A percentile compares a stretch with the other conserved stretches of the same genome.
phyloP scores from a whole-genome alignment of 2,797 vertebrate species.

The Basileuterus tristriatus region DNA sequence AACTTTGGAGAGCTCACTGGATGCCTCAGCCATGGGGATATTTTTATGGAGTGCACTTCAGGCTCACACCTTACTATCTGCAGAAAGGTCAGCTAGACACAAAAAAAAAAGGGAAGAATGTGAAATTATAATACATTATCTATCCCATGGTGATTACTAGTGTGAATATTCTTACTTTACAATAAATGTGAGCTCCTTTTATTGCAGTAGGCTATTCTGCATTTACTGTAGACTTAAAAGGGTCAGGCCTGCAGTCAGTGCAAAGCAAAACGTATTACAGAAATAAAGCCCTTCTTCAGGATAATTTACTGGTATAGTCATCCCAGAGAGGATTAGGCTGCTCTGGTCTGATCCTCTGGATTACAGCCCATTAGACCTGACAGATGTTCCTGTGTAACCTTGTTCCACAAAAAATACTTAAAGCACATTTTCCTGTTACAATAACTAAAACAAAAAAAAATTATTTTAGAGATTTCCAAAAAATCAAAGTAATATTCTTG shows the following conservation, averaged over 20 bases:
- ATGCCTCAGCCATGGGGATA: background rate
- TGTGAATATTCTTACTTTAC: conserved; percentile 1
- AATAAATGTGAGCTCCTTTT: background rate
- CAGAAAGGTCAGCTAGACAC: background rate
- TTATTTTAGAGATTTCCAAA: background rate
- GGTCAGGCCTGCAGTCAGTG: background rate
- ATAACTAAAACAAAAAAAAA: background rate
- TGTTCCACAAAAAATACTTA: background rate
- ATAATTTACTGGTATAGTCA: conserved; percentile 21
- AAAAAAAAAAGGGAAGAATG: background rate
- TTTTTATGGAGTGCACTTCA: background rate
- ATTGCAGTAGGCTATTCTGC: background rate
- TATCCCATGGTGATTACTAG: background rate
- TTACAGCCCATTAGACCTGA: background rate
- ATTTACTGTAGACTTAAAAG: conserved; percentile 12
- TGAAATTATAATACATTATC: background rate
- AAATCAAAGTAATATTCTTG: background rate
- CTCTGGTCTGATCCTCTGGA: background rate
- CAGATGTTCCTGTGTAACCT: background rate
- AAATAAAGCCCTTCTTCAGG: background rate
- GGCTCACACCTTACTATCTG: background rate
- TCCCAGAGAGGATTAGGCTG: background rate
- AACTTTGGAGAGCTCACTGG: background rate
- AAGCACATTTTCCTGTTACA: background rate
- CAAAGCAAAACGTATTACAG: background rate